Evolutionary conservation across 2,113 vertebrate species (phyloP).

Genomic region (Colaptes auratus): DNA sequence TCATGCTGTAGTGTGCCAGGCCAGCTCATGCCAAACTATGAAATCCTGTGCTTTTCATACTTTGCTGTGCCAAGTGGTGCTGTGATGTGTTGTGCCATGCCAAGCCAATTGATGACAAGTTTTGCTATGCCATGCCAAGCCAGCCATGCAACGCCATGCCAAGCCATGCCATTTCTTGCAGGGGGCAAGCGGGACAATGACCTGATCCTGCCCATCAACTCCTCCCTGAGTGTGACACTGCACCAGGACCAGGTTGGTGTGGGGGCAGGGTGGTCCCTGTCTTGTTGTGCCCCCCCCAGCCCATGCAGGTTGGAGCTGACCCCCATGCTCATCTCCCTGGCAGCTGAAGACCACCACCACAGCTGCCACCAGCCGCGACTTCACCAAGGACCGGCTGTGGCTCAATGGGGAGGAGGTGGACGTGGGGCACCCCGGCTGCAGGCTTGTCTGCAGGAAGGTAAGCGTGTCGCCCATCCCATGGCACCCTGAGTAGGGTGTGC

Average conservation of each 20-base stretch:
- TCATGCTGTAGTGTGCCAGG: neutral
- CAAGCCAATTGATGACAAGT: neutral
- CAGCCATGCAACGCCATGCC: neutral
- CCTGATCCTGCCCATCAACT: constrained; percentile 94
- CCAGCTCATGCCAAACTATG: no score
- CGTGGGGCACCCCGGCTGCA: constrained; percentile 85
- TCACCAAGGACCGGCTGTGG: constrained; percentile 90
- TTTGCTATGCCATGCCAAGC: neutral
- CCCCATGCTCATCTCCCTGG: accelerated
- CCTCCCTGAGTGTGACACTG: constrained; percentile 92
- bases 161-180: constrained; percentile 35
- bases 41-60: no score
- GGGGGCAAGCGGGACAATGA: constrained; percentile 95
- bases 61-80: accelerated
- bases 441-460: constrained; percentile 90
- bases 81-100: neutral
- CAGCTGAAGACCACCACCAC: constrained; percentile 94
- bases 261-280: neutral
- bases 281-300: neutral
- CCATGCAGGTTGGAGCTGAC: accelerated
- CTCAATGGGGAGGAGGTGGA: constrained; percentile 89
- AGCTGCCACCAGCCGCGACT: constrained; percentile 82
- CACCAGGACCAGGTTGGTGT: constrained; percentile 92
- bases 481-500: neutral
- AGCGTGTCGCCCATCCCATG: neutral